Evolutionary conservation across 2,888 invertebrate genomes (phyloP), one percentile per base, ranked within the genome.

Genomic region (Coenonympha glycerion): DNA sequence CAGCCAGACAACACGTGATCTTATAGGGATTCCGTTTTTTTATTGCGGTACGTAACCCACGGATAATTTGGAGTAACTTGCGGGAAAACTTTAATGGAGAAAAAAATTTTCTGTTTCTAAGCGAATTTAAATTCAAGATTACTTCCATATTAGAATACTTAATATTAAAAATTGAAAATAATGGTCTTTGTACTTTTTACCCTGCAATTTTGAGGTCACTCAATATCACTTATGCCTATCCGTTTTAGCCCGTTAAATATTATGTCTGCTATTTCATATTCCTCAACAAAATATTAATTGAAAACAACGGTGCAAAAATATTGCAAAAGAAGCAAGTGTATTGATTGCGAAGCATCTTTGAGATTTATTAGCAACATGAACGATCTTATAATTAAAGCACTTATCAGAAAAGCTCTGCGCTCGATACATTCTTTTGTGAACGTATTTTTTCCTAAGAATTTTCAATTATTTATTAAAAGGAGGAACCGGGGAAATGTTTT

Each of bases 401-500:
- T 45, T 24, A 34, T 9, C 34, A 18, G 45, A 18, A 45, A 34
- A 45, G 33, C 33, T 8, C 24, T 8, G 34, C 4, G 34, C 34
- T 34, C 9, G 31, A 31, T 34, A 18, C 34, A 45, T 45, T 45
- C 45, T 34, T 45, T 45, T 34, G 34, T 45, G 45, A 24, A 45
- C n/a, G n/a, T n/a, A n/a, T n/a, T 22, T 45, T 45, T 22, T 33
- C 3, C 15, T 24, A 45, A 16, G 45, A 45, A 45, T 45, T 45
- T 45, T 26, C 45, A 45, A 45, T 45, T 45, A 45, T 45, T 45
- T 45, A 34, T 45, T 45, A 33, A 44, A 44, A 16, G 44, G 44
- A 22, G 24, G 33, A 39, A 9, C 13, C 15, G 22, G 44, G 26
- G 22, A 45, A 34, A 45, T 45, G 34, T 24, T 34, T 45, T 26